These are phyloP conservation scores for Brachionus manjavacas DNA, from an alignment of 1,140 invertebrate species.

Conservation along the genomic window DNA sequence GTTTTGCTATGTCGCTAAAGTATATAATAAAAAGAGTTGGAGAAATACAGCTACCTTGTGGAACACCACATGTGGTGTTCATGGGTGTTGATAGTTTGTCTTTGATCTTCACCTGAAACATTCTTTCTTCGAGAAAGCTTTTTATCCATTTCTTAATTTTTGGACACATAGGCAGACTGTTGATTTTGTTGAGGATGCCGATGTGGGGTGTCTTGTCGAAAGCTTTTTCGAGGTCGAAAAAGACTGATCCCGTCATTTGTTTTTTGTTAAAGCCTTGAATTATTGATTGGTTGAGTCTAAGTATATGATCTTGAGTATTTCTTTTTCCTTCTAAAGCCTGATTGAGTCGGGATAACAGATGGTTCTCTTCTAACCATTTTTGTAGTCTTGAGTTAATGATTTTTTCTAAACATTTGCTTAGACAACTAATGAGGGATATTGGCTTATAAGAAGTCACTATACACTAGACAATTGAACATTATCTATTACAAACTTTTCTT, in stretches of 20 bases:
- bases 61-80: background rate
- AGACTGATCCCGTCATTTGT: no score
- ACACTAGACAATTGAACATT: no score
- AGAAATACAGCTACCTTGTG: background rate
- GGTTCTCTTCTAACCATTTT: slow-evolving; percentile 28
- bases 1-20: slow-evolving; percentile 18
- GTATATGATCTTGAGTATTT: no score
- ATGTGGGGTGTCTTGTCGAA: slow-evolving; percentile 48
- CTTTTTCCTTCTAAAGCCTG: no score
- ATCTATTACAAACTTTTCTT: no score
- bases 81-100: background rate
- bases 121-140: background rate
- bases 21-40: background rate
- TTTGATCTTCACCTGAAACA: background rate
- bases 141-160: slow-evolving; percentile 14
- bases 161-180: background rate
- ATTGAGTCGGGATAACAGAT: background rate
- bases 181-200: slow-evolving; percentile 51
- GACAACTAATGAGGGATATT: slow-evolving; percentile 36
- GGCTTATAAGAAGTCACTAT: no score
- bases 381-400: slow-evolving; percentile 38
- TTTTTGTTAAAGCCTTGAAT: no score
- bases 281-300: no score
- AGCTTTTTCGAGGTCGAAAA: no score
- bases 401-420: slow-evolving; percentile 41